These are phyloP conservation scores for Proteles cristata DNA, from an alignment of 2,113 vertebrate genomes.

Conservation along the genomic window DNA sequence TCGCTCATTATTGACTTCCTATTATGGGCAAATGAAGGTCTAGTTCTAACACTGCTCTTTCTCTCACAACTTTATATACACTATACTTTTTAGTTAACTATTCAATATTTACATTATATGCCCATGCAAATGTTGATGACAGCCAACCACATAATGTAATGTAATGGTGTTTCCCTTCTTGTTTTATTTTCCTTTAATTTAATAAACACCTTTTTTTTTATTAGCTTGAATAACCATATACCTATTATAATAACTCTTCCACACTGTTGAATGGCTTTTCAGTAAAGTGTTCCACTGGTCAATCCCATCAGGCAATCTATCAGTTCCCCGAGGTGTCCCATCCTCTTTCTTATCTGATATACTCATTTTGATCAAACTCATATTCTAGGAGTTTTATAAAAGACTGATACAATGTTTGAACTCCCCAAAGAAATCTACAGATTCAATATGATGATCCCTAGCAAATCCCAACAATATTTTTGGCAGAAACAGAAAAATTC, in stretches of 20 bases:
- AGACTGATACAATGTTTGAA: background rate
- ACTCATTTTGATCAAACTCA: conserved; percentile 14
- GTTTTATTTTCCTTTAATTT: background rate
- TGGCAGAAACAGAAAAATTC: conserved; percentile 26
- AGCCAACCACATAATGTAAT: background rate
- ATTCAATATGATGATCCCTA: background rate
- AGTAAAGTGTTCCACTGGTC: background rate
- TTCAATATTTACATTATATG: background rate
- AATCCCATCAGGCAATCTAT: background rate
- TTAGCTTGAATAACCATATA: background rate
- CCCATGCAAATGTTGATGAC: conserved; percentile 15
- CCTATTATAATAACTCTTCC: conserved; percentile 9
- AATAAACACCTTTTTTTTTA: background rate
- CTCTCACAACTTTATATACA: background rate
- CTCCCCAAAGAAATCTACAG: background rate
- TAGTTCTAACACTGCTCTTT: background rate
- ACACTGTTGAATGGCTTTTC: background rate
- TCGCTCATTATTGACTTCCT: background rate
- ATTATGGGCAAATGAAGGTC: background rate
- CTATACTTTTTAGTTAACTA: background rate
- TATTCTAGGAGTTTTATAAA: background rate
- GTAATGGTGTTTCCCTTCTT: background rate
- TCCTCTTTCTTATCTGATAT: background rate
- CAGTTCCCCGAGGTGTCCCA: background rate
- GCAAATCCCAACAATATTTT: background rate